These are phyloP conservation scores for Orthosia incerta DNA, from an alignment of 2,888 invertebrate species.

Conservation along the genomic window DNA sequence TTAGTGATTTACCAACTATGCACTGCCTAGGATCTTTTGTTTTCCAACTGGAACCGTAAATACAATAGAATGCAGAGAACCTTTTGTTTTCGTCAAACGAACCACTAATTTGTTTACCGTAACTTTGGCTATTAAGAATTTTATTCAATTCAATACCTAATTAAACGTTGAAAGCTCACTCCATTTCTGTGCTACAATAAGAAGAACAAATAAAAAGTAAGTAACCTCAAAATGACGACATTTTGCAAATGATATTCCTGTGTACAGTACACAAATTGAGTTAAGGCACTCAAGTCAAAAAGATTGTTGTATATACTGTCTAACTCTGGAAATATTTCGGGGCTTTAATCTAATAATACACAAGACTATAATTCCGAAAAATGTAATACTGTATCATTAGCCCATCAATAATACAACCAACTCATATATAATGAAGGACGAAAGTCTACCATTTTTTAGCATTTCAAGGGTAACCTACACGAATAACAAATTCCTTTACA, in stretches of 20 bases:
- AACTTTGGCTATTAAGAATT: neutral
- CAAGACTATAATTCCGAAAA: neutral
- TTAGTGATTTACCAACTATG: neutral
- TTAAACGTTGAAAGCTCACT: conserved; percentile 16
- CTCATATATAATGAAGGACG: neutral
- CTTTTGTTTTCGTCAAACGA: neutral
- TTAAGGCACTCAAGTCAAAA: neutral
- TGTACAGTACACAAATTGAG: conserved; percentile 1
- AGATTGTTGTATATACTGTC: neutral
- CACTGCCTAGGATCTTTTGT: neutral
- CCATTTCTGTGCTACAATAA: neutral
- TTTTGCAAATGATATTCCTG: neutral
- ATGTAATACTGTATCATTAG: neutral
- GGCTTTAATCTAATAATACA: neutral
- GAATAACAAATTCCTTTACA: conserved; percentile 48
- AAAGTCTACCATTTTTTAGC: neutral
- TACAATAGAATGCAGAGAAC: neutral
- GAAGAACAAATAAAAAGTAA: conserved; percentile 11
- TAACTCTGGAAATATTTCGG: neutral
- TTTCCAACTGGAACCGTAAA: neutral
- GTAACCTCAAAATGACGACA: neutral
- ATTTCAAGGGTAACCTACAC: conserved; percentile 19
- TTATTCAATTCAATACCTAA: neutral
- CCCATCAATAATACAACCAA: neutral
- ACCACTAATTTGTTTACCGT: conserved; percentile 3